Conservation (phyloP, 2,888 invertebrate genomes). For the Xylota segnis region DNA sequence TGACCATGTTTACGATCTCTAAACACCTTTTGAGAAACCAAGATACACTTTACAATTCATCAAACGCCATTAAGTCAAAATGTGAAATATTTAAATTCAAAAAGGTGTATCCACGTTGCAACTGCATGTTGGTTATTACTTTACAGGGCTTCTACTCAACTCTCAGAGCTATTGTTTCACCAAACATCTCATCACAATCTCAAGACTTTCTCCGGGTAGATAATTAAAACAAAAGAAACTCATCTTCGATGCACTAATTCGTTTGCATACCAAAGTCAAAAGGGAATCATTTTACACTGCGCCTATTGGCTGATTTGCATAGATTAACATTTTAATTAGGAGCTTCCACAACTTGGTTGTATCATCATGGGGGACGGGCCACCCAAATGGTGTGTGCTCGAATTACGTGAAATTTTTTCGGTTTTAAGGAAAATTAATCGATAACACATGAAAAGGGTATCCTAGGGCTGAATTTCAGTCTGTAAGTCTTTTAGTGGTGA, state of each 20-base stretch:
- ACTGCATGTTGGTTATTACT: slow-evolving; percentile 8
- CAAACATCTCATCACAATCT: slow-evolving; percentile 1
- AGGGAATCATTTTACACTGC: not conserved
- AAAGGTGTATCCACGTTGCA: not conserved
- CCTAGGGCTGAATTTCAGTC: not conserved
- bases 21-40: not conserved
- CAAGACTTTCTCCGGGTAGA: slow-evolving; percentile 31
- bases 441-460: not conserved
- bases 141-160: slow-evolving; percentile 1
- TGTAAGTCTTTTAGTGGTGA: not conserved
- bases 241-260: slow-evolving; percentile 26
- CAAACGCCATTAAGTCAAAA: not conserved
- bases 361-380: not conserved
- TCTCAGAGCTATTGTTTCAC: slow-evolving; percentile 9
- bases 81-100: slow-evolving; percentile 11
- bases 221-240: slow-evolving; percentile 39
- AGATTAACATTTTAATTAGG: slow-evolving; percentile 34
- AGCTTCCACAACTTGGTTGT: not conserved
- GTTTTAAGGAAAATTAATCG: slow-evolving; percentile 24
- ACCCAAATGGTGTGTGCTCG: slow-evolving; percentile 17
- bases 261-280: slow-evolving; percentile 2
- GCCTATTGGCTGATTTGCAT: slow-evolving; percentile 27
- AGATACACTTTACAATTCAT: not conserved
- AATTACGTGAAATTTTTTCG: slow-evolving; percentile 4
- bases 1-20: not conserved